A percentile compares a stretch with the other conserved stretches of the same genome.
phyloP scores from a whole-genome alignment of 2,888 invertebrate species.

The Caenorhabditis doughertyi region DNA sequence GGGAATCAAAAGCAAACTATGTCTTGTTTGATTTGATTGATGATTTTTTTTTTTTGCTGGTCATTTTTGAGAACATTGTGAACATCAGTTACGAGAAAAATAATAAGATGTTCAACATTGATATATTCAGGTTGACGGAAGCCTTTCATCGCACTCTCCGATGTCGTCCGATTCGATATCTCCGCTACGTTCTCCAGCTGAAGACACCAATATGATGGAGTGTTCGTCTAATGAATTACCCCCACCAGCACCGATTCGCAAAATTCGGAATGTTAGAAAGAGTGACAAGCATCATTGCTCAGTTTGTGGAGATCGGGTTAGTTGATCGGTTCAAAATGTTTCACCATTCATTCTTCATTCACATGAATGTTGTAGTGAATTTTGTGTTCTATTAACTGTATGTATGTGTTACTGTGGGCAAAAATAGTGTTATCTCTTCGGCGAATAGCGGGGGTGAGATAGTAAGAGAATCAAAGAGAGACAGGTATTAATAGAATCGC shows the following conservation, averaged over 20 bases:
- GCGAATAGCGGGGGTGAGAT: conserved; percentile 40
- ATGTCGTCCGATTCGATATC: conserved; percentile 62
- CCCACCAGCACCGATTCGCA: conserved; percentile 57
- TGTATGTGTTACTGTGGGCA: conserved; percentile 3
- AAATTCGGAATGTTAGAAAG: conserved; percentile 75
- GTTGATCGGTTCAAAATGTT: conserved; percentile 51
- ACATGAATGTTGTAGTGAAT: conserved; percentile 21
- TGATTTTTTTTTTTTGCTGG: neutral
- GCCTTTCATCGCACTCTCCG: conserved; percentile 59
- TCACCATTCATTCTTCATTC: neutral
- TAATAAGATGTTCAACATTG: conserved; percentile 1
- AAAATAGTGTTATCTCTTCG: conserved; percentile 51
- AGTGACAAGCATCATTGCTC: conserved; percentile 72
- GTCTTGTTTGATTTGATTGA: neutral
- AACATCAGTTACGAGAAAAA: conserved; percentile 10
- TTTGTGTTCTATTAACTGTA: conserved; percentile 9
- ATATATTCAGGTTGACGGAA: conserved; percentile 56
- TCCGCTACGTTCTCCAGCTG: conserved; percentile 48
- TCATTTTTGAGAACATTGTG: conserved; percentile 3
- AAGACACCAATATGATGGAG: conserved; percentile 52
- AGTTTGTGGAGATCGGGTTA: conserved; percentile 75
- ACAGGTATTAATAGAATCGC: conserved; percentile 37
- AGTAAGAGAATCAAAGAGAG: neutral
- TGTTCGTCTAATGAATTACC: conserved; percentile 51
- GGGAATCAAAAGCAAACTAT: neutral